These are phyloP conservation scores for Morinoia aosen DNA, from an alignment of 2,888 invertebrate genomes.

Conservation along the genomic window DNA sequence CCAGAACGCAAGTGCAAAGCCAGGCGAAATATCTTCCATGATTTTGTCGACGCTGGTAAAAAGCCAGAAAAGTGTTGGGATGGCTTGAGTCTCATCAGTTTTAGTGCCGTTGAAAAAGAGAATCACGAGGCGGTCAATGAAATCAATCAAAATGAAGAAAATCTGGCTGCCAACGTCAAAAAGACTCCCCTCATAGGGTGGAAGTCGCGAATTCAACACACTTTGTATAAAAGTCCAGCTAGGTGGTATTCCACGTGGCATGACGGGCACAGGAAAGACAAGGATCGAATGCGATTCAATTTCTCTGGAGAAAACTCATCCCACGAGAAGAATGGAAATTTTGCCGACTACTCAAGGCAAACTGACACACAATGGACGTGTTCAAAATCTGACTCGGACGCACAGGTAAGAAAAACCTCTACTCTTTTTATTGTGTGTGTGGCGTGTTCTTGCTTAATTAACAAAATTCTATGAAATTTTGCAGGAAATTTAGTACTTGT, in stretches of 20 bases:
- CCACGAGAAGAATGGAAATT: neutral
- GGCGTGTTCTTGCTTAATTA: no score
- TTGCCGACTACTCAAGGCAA: neutral
- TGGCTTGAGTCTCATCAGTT: neutral
- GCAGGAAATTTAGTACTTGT: neutral
- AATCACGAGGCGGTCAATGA: neutral
- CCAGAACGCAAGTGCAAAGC: neutral
- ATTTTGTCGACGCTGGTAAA: neutral
- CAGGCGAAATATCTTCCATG: constrained; percentile 12
- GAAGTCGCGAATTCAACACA: neutral
- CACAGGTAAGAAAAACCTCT: neutral
- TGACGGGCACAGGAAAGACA: neutral
- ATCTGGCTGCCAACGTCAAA: neutral
- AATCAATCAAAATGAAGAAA: neutral
- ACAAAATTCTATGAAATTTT: no score
- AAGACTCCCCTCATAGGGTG: neutral
- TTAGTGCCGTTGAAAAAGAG: neutral
- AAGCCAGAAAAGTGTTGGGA: neutral
- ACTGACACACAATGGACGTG: neutral
- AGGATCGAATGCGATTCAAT: constrained; percentile 12
- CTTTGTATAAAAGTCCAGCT: neutral
- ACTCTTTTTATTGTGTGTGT: neutral
- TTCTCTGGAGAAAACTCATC: neutral
- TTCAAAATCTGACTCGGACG: neutral
- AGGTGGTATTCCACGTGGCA: constrained; percentile 28